Conservation (phyloP, 2,797 vertebrate genomes). For the Aphelocoma californica region DNA sequence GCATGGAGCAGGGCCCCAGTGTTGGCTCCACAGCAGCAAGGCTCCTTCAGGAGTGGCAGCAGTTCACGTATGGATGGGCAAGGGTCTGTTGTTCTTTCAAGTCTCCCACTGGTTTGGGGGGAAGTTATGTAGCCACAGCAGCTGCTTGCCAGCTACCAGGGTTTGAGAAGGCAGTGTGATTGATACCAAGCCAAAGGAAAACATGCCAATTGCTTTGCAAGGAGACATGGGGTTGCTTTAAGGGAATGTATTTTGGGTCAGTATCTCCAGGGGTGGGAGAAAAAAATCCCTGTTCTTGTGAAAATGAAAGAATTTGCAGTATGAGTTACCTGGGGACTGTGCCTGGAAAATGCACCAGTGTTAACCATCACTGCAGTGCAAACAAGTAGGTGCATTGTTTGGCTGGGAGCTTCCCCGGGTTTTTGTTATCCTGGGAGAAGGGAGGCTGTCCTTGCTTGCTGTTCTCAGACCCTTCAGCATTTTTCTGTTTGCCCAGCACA, state of each 20-base stretch:
- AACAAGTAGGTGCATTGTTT: neutral
- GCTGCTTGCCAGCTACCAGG: neutral
- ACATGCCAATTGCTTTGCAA: neutral
- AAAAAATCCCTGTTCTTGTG: neutral
- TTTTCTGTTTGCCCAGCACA: neutral
- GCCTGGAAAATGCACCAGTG: neutral
- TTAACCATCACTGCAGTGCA: neutral
- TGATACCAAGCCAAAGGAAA: neutral
- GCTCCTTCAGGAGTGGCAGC: neutral
- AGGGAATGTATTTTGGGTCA: neutral
- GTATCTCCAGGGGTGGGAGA: neutral
- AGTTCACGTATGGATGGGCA: neutral
- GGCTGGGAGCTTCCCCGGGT: neutral
- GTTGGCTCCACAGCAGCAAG: neutral
- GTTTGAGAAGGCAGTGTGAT: neutral
- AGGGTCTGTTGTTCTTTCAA: neutral
- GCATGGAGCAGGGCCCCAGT: neutral
- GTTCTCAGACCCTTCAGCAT: neutral
- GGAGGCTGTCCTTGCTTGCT: neutral
- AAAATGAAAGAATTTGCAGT: neutral
- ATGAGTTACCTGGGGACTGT: neutral
- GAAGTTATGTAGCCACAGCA: neutral
- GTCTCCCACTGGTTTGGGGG: neutral
- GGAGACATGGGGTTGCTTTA: neutral
- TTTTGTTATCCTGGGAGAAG: neutral